Base-by-base conservation (phyloP, 2,113 vertebrate genomes). In the Sakesphorus luctuosus region DNA sequence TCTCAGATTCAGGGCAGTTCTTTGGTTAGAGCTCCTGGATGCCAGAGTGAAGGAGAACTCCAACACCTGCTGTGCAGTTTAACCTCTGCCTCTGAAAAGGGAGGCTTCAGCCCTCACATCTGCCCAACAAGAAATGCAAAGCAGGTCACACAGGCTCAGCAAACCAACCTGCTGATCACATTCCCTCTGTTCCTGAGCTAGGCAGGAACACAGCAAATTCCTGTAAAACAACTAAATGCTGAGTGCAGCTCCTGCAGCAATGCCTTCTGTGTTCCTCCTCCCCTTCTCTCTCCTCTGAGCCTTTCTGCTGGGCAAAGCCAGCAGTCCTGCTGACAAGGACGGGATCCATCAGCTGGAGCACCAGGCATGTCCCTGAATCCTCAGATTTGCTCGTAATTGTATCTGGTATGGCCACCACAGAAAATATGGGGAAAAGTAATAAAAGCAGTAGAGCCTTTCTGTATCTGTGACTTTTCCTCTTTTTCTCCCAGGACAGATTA, bases 361-460 rank as follows among this genome's bases (percentile, higher is more conserved):
- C 19, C n/a, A 63, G n/a, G 28, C 25, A 11, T 2, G 3, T 9
- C 26, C 25, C 47, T 63, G 18, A 50, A 59, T 81, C 49, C 58
- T 29, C 65, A 67, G 19, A 28, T 50, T 50, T 63, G 52, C 18
- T 67, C 36, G 7, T 20, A 10, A 46, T 75, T 75, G 20, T 38
- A 33, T 46, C 63, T 74, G 50, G 9, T 55, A 33, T 33, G 43
- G 38, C 33, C 56, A 66, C 35, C 46, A 44, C 23, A 81, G 61
- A 52, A 91, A 78, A 71, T 6, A 18, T 1, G 6, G 5, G 4
- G 4, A 2, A 0, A 49, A 69, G n/a, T 5, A 19, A 59, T 16
- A 69, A 67, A 89, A 59, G 14, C 38, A 55, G 10, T 11, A 14
- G 11, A 74, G 16, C 6, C 24, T 87, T 87, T 63, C 50, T 71